Evolutionary conservation across 2,888 invertebrate genomes (phyloP).

Genomic region (Theretra japonica): DNA sequence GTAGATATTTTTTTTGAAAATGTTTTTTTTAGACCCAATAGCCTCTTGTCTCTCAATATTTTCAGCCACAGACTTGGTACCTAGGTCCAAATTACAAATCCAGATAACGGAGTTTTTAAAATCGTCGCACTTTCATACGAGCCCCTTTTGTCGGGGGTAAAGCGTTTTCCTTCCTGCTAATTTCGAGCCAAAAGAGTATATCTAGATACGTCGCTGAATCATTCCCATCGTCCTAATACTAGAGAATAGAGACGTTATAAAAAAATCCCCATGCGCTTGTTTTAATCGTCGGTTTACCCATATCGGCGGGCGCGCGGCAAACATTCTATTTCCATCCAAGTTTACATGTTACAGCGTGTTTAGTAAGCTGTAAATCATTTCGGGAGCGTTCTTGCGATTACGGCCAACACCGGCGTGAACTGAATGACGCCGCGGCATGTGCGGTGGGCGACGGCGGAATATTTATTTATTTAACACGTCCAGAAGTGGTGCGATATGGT

Average conservation of each 20-base stretch:
- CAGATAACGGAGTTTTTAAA: no score
- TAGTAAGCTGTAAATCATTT: slow-evolving; percentile 36
- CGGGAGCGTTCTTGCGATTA: slow-evolving; percentile 31
- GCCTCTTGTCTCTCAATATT: no score
- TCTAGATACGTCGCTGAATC: no score
- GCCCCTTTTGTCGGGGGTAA: no score
- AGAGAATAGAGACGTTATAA: not conserved
- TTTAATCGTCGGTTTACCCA: slow-evolving; percentile 23
- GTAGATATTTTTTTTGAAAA: no score
- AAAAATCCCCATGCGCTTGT: not conserved
- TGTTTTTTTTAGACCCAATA: no score
- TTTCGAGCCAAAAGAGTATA: no score
- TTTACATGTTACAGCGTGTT: slow-evolving; percentile 36
- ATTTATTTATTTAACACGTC: slow-evolving; percentile 1
- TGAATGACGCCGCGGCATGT: slow-evolving; percentile 9
- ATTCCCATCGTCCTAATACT: no score
- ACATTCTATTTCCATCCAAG: slow-evolving; percentile 34
- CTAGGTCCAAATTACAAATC: no score
- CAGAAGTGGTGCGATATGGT: not conserved
- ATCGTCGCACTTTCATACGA: no score
- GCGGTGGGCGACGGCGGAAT: not conserved
- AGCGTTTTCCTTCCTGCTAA: no score
- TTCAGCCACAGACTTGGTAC: no score
- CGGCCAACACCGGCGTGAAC: slow-evolving; percentile 24
- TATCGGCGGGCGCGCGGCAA: slow-evolving; percentile 28